Conservation (phyloP, 2,113 vertebrate genomes). For the Clarias magur region DNA sequence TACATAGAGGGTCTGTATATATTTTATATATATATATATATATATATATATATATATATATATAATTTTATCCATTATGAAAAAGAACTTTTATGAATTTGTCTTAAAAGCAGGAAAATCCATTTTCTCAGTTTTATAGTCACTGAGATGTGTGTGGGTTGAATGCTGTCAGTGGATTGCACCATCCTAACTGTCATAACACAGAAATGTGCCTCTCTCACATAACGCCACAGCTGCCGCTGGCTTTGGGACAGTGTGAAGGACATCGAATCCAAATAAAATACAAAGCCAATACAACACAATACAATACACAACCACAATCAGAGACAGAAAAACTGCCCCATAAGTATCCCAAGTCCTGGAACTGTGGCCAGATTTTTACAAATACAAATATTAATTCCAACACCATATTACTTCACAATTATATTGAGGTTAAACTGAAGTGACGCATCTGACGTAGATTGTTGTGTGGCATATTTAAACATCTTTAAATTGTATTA, state of each 20-base stretch:
- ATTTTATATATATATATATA: neutral
- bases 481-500: neutral
- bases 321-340: neutral
- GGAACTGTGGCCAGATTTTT: neutral
- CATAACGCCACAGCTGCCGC: slow-evolving; percentile 58
- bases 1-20: neutral
- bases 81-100: neutral
- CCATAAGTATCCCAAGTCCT: neutral
- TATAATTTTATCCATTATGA: neutral
- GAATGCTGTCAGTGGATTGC: slow-evolving; percentile 18
- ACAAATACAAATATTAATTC: neutral
- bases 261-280: neutral
- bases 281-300: neutral
- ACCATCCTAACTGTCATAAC: slow-evolving; percentile 17
- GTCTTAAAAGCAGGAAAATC: neutral
- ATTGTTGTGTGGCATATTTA: neutral
- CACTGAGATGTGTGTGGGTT: neutral
- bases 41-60: neutral
- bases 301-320: neutral
- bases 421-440: neutral
- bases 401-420: neutral
- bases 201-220: slow-evolving; percentile 21
- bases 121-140: neutral
- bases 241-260: slow-evolving; percentile 14
- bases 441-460: neutral